These are phyloP conservation scores for Aplysia californica DNA, from an alignment of 1,140 invertebrate genomes.

Conservation along the genomic window DNA sequence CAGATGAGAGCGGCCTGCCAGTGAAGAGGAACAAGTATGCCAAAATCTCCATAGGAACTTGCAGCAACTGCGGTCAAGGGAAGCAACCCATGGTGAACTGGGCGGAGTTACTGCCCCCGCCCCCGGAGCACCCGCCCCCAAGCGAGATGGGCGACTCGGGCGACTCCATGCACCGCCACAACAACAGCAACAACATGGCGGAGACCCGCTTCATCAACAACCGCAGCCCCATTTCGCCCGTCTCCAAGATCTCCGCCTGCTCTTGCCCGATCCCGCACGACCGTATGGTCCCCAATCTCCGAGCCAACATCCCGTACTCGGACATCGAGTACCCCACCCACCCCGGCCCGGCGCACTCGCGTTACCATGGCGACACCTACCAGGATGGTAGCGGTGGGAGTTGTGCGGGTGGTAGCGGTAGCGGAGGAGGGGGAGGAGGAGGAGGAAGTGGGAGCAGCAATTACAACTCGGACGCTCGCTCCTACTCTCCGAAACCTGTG, in stretches of 20 bases:
- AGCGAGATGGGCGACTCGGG: constrained; percentile 58
- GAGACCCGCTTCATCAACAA: constrained; percentile 41
- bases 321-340: constrained; percentile 50
- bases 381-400: constrained; percentile 24
- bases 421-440: constrained; percentile 20
- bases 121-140: constrained; percentile 83
- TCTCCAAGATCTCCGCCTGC: constrained; percentile 60
- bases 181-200: constrained; percentile 30
- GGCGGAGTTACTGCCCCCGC: constrained; percentile 80
- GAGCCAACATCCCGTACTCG: constrained; percentile 54
- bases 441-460: constrained; percentile 18
- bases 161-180: too few relatives aligned
- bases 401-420: constrained; percentile 11
- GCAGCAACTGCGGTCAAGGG: constrained; percentile 36
- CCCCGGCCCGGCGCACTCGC: constrained; percentile 30
- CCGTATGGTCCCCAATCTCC: constrained; percentile 35
- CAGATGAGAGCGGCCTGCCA: constrained; percentile 66
- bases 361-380: constrained; percentile 10
- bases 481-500: constrained; percentile 50
- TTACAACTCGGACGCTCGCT: constrained; percentile 30
- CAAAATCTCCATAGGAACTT: constrained; percentile 55
- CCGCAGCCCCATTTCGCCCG: constrained; percentile 54
- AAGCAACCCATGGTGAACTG: constrained; percentile 75
- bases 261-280: constrained; percentile 59
- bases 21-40: constrained; percentile 46